These are phyloP conservation scores for Eclectus roratus DNA, from an alignment of 2,113 vertebrate species.

Conservation along the genomic window DNA sequence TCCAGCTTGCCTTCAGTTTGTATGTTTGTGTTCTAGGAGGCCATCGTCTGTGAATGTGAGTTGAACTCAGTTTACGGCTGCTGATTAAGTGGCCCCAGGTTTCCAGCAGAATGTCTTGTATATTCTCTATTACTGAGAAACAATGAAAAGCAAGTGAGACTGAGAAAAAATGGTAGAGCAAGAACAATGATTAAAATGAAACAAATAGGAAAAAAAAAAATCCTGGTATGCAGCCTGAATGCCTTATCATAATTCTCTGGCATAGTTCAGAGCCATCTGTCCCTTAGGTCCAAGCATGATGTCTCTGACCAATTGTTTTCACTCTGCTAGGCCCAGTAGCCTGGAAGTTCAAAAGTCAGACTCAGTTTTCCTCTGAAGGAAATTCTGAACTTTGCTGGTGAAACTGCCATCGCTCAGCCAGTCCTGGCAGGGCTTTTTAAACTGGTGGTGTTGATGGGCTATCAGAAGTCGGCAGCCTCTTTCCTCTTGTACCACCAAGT, in stretches of 20 bases:
- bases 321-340: constrained; percentile 2
- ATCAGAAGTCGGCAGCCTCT: not conserved
- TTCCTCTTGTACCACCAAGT: not conserved
- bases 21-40: not conserved
- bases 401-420: not conserved
- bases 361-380: not conserved
- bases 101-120: not conserved
- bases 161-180: not conserved
- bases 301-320: constrained; percentile 23
- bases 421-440: not conserved
- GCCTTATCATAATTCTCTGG: not conserved
- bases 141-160: not conserved
- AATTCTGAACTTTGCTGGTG: not conserved
- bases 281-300: not conserved
- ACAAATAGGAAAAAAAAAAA: not conserved
- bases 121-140: not conserved
- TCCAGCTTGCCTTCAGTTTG: not conserved
- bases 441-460: not conserved
- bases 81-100: not conserved
- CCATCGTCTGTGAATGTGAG: not conserved
- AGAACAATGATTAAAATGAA: not conserved
- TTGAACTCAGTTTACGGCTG: not conserved
- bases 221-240: not conserved
- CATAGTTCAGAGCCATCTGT: not conserved
- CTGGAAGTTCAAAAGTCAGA: constrained; percentile 26